Percentiles rank a stretch among this genome's conserved stretches.
These are phyloP conservation scores for Mastomys natalensis DNA, from an alignment of 2,113 vertebrate genomes.

Conservation along the genomic window DNA sequence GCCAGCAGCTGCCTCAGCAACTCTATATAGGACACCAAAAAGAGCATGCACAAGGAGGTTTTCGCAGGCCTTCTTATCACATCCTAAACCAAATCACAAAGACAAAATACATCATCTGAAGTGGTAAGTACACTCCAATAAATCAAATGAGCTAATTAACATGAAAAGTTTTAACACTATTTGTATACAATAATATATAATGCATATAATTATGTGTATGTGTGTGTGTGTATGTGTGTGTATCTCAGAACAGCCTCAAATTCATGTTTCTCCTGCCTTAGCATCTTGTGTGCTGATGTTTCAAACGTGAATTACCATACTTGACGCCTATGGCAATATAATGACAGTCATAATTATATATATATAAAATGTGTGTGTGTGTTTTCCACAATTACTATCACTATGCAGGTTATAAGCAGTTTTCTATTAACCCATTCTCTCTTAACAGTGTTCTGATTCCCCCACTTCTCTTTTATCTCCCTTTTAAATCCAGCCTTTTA, in stretches of 20 bases:
- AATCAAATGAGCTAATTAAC: neutral
- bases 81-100: constrained; percentile 18
- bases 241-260: neutral
- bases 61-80: neutral
- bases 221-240: neutral
- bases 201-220: neutral
- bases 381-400: neutral
- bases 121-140: neutral
- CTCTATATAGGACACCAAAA: neutral
- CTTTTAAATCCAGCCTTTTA: neutral
- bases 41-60: neutral
- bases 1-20: neutral
- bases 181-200: neutral
- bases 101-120: neutral
- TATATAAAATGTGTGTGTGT: neutral
- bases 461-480: neutral
- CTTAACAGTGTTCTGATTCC: neutral
- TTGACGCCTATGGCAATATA: neutral
- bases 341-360: neutral
- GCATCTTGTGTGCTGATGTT: neutral
- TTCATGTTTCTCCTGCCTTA: neutral
- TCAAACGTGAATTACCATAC: no score
- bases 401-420: neutral
- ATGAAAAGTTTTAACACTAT: neutral
- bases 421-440: neutral